Base-by-base conservation (phyloP, 2,113 vertebrate species). In the Labeo catla region DNA sequence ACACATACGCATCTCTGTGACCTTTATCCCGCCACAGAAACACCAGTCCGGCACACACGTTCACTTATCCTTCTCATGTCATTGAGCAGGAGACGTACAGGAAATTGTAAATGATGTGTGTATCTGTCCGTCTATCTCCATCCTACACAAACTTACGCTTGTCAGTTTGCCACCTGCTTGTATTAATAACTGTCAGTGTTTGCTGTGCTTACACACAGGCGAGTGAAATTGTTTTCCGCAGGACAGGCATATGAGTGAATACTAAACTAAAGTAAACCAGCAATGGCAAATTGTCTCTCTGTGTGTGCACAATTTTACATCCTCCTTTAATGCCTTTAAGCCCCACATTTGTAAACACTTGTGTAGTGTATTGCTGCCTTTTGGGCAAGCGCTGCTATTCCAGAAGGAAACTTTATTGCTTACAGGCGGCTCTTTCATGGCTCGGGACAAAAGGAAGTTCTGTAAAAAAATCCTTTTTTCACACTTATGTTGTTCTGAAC, bases 1-100 rank as follows among this genome's bases (percentile, higher is more conserved):
- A 92, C 92, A 90, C 87, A 89, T 70, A 52, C 36, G 21, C 65
- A 59, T 83, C 65, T 73, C 36, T 0, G 52, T 84, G 82, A 84
- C 82, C 82, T 84, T 73, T 84, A 84, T 84, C 36, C 82, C 49
- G 7, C 19, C 21, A 7, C 81, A 84, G 19, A 72, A 84, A 84
- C 21, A 12, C 16, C 28, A 54, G 65, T 61, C n/a, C 80, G 13
- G 13, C 6, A 3, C 63, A 12, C 61, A 15, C 65, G 6, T 68
- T 52, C 49, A 54, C 81, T 52, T 54, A 83, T 72, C 81, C 66
- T 84, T 84, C 82, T 72, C 50, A 16, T 84, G 66, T 73, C 50
- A 84, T 84, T 84, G 82, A 59, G 66, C 82, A 54, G 50, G 66
- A 84, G 82, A 73, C 36, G 4, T 72, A 65, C 39, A 76, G 73